Percentiles rank a stretch among this genome's conserved stretches.
phyloP scores from a whole-genome alignment of 2,888 invertebrate species.

The Drosophila hawaiiensis region DNA sequence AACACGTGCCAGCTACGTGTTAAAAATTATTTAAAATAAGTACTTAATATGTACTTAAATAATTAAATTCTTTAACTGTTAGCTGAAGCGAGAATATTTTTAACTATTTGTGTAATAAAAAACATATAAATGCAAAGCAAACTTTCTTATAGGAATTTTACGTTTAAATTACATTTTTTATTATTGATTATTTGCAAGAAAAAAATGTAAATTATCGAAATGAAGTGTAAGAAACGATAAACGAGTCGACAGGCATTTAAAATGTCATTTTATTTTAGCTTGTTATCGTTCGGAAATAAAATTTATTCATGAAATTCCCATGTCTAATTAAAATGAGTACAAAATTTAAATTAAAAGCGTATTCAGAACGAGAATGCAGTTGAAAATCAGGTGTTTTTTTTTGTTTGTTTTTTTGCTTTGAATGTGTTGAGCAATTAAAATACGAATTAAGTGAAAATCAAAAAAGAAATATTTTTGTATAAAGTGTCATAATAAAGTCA shows the following conservation, averaged over 20 bases:
- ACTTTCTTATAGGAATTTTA: constrained; percentile 3
- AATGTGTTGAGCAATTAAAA: constrained; percentile 18
- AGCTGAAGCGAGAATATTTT: too few relatives aligned
- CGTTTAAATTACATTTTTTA: constrained; percentile 4
- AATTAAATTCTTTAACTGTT: neutral
- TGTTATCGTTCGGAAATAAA: constrained; percentile 40
- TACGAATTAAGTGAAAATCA: constrained; percentile 2
- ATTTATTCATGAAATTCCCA: constrained; percentile 37
- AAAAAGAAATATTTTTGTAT: neutral
- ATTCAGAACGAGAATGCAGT: constrained; percentile 2
- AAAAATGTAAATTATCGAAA: neutral
- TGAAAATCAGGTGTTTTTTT: constrained; percentile 11
- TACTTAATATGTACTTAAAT: neutral
- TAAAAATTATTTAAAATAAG: neutral
- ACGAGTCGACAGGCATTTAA: constrained; percentile 30
- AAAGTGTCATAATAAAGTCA: constrained; percentile 1
- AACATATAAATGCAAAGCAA: neutral
- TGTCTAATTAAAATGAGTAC: constrained; percentile 29
- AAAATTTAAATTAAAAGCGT: constrained; percentile 15
- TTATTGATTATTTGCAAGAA: neutral
- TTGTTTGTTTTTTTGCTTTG: neutral
- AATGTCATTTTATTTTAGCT: constrained; percentile 23
- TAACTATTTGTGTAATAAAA: neutral
- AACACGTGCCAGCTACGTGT: too few relatives aligned
- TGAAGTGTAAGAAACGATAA: constrained; percentile 27